Evolutionary conservation across 2,888 invertebrate species (phyloP).

Genomic region (Vesta saturnalis): DNA sequence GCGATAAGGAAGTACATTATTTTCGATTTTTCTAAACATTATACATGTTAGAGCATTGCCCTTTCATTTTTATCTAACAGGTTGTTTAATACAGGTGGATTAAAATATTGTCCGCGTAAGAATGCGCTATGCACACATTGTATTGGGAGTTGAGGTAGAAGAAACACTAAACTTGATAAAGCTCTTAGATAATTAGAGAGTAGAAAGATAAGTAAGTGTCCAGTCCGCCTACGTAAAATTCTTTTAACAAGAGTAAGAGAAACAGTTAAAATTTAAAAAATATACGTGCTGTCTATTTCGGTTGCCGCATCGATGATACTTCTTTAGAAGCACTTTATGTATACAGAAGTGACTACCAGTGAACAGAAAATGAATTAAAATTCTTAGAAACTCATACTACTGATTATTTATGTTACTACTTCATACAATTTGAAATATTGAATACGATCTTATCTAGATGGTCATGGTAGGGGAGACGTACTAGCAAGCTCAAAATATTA

Average conservation of each 20-base stretch:
- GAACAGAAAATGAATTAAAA: conserved; percentile 54
- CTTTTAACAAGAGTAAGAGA: conserved; percentile 40
- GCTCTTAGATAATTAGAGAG: conserved; percentile 60
- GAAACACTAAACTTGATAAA: conserved; percentile 58
- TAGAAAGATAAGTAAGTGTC: conserved; percentile 57
- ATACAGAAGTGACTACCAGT: conserved; percentile 50
- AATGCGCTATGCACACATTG: conserved; percentile 50
- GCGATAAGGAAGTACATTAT: conserved; percentile 36
- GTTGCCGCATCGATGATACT: conserved; percentile 45
- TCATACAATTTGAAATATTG: conserved; percentile 54
- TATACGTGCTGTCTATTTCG: conserved; percentile 45
- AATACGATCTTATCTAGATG: conserved; percentile 53
- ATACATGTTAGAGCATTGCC: conserved; percentile 46
- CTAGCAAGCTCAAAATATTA: conserved; percentile 13
- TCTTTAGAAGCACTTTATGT: conserved; percentile 48
- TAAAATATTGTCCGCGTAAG: conserved; percentile 49
- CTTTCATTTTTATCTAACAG: conserved; percentile 49
- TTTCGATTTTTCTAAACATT: conserved; percentile 43
- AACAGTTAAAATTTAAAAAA: conserved; percentile 50
- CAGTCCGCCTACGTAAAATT: conserved; percentile 52
- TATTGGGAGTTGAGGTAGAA: conserved; percentile 46
- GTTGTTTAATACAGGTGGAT: conserved; percentile 48
- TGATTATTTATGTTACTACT: conserved; percentile 55
- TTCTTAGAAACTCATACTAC: conserved; percentile 56
- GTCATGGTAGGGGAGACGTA: conserved; percentile 44